phyloP scores from a whole-genome alignment of 2,797 vertebrate genomes.

The Chaetophractus vellerosus region DNA sequence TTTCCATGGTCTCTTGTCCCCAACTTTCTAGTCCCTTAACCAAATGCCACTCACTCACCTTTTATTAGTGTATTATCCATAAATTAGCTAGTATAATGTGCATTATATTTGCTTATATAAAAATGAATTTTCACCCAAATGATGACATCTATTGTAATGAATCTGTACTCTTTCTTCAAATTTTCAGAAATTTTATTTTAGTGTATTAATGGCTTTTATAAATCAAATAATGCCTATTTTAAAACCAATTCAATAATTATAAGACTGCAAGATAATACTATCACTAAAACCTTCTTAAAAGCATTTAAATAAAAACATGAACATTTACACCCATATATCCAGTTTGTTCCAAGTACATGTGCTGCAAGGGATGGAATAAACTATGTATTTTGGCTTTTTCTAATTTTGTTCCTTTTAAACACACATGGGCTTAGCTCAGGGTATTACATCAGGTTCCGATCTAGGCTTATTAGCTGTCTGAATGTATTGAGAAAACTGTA shows the following conservation, averaged over 20 bases:
- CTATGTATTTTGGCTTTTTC: not conserved
- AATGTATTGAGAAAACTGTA: constrained; percentile 15
- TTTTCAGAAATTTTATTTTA: constrained; percentile 63
- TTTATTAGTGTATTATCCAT: constrained; percentile 43
- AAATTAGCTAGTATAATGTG: not conserved
- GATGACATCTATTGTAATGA: constrained; percentile 37
- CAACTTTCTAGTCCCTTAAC: constrained; percentile 38
- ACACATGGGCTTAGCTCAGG: not conserved
- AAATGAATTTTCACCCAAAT: constrained; percentile 18
- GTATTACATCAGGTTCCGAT: not conserved
- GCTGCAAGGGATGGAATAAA: not conserved
- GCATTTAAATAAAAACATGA: constrained; percentile 19
- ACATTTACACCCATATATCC: not conserved
- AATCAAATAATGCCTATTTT: not conserved
- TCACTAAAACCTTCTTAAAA: constrained; percentile 35
- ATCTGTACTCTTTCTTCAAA: not conserved
- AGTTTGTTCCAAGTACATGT: not conserved
- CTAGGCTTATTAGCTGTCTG: constrained; percentile 41
- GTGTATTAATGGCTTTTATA: not conserved
- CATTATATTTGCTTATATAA: constrained; percentile 1
- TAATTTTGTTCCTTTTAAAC: not conserved
- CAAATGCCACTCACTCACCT: constrained; percentile 42
- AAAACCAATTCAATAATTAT: constrained; percentile 40
- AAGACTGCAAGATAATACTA: constrained; percentile 13
- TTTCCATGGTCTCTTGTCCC: not conserved